Percentiles rank a stretch among this genome's conserved stretches.
Conservation (phyloP, 1,140 invertebrate species). For the Macrotrachela quadricornifera region DNA sequence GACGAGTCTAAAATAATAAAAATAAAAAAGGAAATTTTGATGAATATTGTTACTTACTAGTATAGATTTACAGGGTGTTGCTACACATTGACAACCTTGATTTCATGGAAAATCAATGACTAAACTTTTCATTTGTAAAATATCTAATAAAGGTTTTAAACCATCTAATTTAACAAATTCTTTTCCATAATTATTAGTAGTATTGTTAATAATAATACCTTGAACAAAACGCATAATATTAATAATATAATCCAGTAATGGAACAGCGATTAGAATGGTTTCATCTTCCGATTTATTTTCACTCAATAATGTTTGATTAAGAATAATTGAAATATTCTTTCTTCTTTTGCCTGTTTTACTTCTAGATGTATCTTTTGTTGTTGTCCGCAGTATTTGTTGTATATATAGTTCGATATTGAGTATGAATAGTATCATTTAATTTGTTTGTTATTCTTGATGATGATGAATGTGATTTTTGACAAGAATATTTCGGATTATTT, state of each 20-base stretch:
- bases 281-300: neutral
- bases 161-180: constrained; percentile 64
- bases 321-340: constrained; percentile 9
- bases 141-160: constrained; percentile 48
- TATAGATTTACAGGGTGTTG: too few relatives aligned
- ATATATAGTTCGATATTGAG: constrained; percentile 16
- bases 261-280: too few relatives aligned
- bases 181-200: constrained; percentile 67
- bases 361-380: constrained; percentile 19
- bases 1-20: too few relatives aligned
- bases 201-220: constrained; percentile 68
- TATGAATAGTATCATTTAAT: neutral
- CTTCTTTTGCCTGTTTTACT: neutral
- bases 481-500: constrained; percentile 53
- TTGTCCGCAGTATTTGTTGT: constrained; percentile 26
- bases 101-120: constrained; percentile 64
- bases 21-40: too few relatives aligned
- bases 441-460: constrained; percentile 21
- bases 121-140: constrained; percentile 57
- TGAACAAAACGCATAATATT: constrained; percentile 62
- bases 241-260: constrained; percentile 15
- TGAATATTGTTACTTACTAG: too few relatives aligned
- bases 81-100: constrained; percentile 58
- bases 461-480: constrained; percentile 47
- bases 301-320: constrained; percentile 8